Percentiles rank a stretch among this genome's conserved stretches.
Evolutionary conservation across 2,113 vertebrate genomes (phyloP).

Genomic region (Cranoglanis bouderius): DNA sequence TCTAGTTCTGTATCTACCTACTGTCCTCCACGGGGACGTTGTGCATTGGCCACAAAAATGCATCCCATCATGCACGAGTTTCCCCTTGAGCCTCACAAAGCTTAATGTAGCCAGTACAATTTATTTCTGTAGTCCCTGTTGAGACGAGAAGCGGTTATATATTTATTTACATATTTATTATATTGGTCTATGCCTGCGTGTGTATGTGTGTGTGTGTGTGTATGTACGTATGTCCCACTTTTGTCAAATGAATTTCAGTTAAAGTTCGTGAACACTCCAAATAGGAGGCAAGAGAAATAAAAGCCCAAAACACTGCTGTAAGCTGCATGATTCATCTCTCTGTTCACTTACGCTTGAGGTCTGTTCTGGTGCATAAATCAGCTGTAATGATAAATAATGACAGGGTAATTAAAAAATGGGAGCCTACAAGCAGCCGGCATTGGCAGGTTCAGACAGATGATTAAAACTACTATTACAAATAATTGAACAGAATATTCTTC

Average conservation of each 20-base stretch:
- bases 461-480: conserved; percentile 15
- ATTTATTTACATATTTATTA: neutral
- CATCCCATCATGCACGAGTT: neutral
- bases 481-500: neutral
- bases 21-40: conserved; percentile 7
- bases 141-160: neutral
- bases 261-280: neutral
- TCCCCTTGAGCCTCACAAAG: neutral
- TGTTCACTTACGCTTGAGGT: neutral
- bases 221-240: neutral
- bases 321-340: conserved; percentile 13
- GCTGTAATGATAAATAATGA: conserved; percentile 23
- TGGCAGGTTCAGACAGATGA: conserved; percentile 21
- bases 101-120: neutral
- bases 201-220: neutral
- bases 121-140: neutral
- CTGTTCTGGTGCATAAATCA: conserved; percentile 22
- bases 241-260: neutral
- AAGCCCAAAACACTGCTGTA: conserved; percentile 1
- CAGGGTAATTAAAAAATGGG: neutral
- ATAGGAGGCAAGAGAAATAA: neutral
- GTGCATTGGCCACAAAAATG: neutral
- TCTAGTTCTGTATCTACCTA: conserved; percentile 4
- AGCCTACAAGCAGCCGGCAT: conserved; percentile 3
- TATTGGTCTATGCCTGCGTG: neutral